Evolutionary conservation across 92 coral and sea anemone genomes (phyloP).

Genomic region (Hydrozoanthus gracilis): DNA sequence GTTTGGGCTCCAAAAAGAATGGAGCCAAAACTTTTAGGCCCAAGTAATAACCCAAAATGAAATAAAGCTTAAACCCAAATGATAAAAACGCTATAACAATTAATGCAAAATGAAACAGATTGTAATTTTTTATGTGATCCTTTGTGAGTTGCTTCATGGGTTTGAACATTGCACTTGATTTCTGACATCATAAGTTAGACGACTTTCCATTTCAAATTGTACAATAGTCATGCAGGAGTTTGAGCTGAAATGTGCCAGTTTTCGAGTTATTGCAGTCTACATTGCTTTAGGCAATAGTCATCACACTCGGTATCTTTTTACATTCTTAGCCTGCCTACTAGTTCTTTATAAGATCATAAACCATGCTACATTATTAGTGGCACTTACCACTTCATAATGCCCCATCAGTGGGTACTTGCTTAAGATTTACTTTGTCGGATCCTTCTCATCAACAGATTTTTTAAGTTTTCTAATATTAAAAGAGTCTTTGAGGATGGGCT

Average conservation of each 20-base stretch:
- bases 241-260: conserved; percentile 7
- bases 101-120: neutral
- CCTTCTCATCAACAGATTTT: too few species aligned
- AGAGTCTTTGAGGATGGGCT: too few species aligned
- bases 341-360: neutral
- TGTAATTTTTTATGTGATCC: conserved; percentile 3
- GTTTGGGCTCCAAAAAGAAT: neutral
- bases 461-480: too few species aligned
- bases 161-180: neutral
- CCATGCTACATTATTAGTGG: neutral
- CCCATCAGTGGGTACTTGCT: conserved; percentile 24
- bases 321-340: conserved; percentile 26
- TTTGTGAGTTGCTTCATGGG: neutral
- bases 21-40: too few species aligned
- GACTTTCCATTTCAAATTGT: neutral
- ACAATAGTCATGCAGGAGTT: too few species aligned
- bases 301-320: neutral
- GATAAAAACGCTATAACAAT: neutral
- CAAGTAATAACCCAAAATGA: neutral
- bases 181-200: neutral
- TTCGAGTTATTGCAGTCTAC: neutral
- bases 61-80: neutral
- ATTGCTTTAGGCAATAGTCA: neutral
- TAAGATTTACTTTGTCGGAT: too few species aligned
- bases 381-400: neutral